Evolutionary conservation across 2,888 invertebrate genomes (phyloP), one percentile per base, ranked within the genome.

Genomic region (Penaeus monodon): DNA sequence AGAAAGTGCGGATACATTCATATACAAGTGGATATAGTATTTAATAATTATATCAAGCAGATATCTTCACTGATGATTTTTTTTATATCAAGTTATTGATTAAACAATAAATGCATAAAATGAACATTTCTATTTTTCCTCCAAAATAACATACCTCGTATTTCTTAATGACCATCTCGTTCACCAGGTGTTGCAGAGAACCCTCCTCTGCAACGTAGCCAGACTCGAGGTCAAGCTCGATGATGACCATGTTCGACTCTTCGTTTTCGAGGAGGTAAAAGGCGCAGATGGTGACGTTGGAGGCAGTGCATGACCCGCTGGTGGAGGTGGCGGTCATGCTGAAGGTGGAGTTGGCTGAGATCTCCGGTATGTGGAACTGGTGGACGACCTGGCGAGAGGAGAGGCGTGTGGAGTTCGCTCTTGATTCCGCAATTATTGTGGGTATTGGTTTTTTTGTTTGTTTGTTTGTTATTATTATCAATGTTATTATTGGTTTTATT

Each of bases 151-250:
- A 12, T 12, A 79, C 79, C 63, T 79, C 79, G 17, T 64, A 63
- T 14, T 33, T 49, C 63, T 79, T 79, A 8, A 79, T 65, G 4
- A n/a, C 24, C 29, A 1, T 33, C 29, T 27, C 17, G 6, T 79
- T 6, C n/a, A 64, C 29, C n/a, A 79, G 63, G 27, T 17, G 24
- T 24, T 57, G 24, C 14, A 79, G 64, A 17, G 57, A 63, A 12
- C 2, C 17, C 22, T 64, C n/a, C 22, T n/a, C 20, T 57, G 79
- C 79, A 8, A 63, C 29, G 79, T 64, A 79, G 10, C 79, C 79
- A n/a, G 79, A 63, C 63, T 79, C 64, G 24, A 79, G 79, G 29
- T 79, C 33, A 8, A 79, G 20, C n/a, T 79, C 79, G 33, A 79
- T 4, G 63, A 79, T 29, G 27, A 64, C 79, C 79, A 79, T 79